Conservation (phyloP, 2,888 invertebrate species). For the Escarpia spicata region DNA sequence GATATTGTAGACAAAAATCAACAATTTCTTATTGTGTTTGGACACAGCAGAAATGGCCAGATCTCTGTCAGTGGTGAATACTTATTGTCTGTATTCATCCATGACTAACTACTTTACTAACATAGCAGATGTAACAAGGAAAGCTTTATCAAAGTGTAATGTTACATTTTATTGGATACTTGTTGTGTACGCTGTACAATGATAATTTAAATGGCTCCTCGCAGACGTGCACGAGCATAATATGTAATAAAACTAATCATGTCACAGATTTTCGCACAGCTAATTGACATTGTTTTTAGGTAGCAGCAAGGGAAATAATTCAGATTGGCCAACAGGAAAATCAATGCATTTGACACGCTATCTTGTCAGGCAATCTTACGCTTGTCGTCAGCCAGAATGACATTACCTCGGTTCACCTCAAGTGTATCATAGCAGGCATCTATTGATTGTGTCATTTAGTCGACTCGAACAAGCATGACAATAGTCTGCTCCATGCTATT, state of each 20-base stretch:
- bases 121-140: background rate
- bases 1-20: background rate
- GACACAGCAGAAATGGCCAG: background rate
- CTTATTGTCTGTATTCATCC: background rate
- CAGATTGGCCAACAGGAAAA: background rate
- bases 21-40: background rate
- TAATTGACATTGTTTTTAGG: background rate
- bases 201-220: background rate
- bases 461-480: background rate
- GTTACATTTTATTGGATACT: background rate
- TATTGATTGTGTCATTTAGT: conserved; percentile 12
- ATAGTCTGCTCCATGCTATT: background rate
- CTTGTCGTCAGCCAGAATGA: background rate
- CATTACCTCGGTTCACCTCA: background rate
- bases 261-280: background rate
- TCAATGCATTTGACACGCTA: background rate
- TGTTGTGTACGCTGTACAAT: background rate
- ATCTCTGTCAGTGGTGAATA: background rate
- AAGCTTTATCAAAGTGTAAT: background rate
- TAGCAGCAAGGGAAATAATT: background rate
- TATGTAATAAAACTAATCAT: background rate
- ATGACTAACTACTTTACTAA: background rate
- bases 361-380: background rate
- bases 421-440: conserved; percentile 12
- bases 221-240: background rate